These are phyloP conservation scores for Lateolabrax maculatus DNA, from an alignment of 2,797 vertebrate species.

Conservation along the genomic window DNA sequence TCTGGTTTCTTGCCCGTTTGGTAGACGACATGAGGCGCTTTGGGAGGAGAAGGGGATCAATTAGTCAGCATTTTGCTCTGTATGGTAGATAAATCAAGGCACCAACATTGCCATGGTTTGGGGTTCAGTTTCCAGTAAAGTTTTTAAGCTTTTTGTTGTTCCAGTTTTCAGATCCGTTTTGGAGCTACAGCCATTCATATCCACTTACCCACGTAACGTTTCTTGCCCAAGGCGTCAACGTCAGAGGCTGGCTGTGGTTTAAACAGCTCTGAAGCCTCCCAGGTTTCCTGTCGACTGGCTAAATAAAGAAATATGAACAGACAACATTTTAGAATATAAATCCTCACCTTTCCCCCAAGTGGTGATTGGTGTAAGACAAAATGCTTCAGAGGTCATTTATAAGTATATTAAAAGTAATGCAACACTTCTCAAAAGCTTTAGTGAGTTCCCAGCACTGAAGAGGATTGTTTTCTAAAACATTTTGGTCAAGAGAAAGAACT, in stretches of 20 bases:
- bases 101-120: background rate
- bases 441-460: background rate
- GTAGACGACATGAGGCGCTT: conserved; percentile 93
- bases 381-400: background rate
- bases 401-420: too few species aligned
- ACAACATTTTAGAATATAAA: background rate
- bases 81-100: background rate
- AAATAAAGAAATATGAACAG: conserved; percentile 10
- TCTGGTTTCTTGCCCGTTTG: conserved; percentile 90
- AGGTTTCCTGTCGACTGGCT: conserved; percentile 77
- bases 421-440: too few species aligned
- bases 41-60: background rate
- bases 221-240: conserved; percentile 91
- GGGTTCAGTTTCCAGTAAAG: background rate
- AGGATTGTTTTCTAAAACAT: background rate
- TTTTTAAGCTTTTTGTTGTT: background rate
- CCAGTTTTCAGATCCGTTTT: background rate
- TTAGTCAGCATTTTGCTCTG: background rate
- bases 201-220: conserved; percentile 88
- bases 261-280: conserved; percentile 91
- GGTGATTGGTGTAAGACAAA: background rate
- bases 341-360: background rate
- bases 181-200: background rate
- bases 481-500: background rate
- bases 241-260: conserved; percentile 90